Evolutionary conservation across 2,888 invertebrate species (phyloP).

Genomic region (Dorcus parallelipipedus): DNA sequence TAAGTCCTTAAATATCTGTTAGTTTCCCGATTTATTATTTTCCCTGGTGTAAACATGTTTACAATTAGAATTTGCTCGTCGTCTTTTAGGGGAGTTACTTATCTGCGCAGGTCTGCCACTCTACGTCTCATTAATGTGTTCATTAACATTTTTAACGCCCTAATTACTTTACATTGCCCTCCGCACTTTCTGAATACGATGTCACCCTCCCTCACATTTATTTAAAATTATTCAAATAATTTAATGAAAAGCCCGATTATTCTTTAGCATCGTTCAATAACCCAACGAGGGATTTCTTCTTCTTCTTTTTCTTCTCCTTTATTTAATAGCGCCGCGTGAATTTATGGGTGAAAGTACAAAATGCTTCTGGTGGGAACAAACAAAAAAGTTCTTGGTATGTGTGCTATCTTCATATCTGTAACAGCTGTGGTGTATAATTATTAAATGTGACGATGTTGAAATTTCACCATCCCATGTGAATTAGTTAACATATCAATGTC

Average conservation of each 20-base stretch:
- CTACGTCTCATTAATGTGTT: constrained; percentile 12
- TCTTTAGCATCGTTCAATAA: neutral
- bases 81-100: constrained; percentile 6
- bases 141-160: constrained; percentile 15
- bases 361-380: no score
- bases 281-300: no score
- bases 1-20: neutral
- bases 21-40: constrained; percentile 5
- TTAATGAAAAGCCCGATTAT: constrained; percentile 11
- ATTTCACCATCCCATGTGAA: no score
- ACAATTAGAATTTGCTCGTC: constrained; percentile 1
- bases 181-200: constrained; percentile 5
- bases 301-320: no score
- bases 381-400: no score
- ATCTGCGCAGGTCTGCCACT: constrained; percentile 9
- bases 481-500: no score
- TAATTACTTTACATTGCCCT: constrained; percentile 15
- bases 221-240: constrained; percentile 14
- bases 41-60: constrained; percentile 13
- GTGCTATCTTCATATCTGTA: no score
- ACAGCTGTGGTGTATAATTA: no score
- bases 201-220: constrained; percentile 9
- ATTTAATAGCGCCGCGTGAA: no score
- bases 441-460: no score
- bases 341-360: no score